Base-by-base conservation (phyloP, 1,140 invertebrate genomes). In the Drosophila subobscura region DNA sequence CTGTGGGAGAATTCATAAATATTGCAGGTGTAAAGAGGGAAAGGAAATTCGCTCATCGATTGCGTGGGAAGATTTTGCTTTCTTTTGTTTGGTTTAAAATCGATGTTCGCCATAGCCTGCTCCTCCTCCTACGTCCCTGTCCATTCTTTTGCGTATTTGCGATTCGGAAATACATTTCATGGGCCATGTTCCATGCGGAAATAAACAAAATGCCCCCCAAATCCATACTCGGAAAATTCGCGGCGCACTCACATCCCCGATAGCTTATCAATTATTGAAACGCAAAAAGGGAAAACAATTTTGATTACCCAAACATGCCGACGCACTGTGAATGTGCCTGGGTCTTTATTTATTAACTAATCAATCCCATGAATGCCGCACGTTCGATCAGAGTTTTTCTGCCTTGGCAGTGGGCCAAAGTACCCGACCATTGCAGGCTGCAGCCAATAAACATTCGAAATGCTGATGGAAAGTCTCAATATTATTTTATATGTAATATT, bases 101-200 rank as follows among this genome's bases (percentile, higher is more conserved):
- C 77, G 77, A 80, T 79, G 57, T 56, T 65, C 16, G 14, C 22
- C 22, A 14, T 25, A 4, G 1, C 20, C 29, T 10, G 22, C 20
- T 23, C 20, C 2, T 0, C 23, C 29, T 33, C 29, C 2, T 12
- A 20, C 16, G n/a, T 4, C 1, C 25, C 5, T 27, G 5, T 5
- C 25, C 25, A 10, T 33, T 33, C 33, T 37, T 37, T 37, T 37
- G 33, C 33, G 33, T 37, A 37, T 37, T 37, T 12, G 33, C 3
- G 12, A 4, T 37, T 37, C 33, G 33, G 33, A 40, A 57, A 41
- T 57, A n/a, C 12, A 14, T 16, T n/a, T 23, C 20, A 25, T 42
- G 45, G 23, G 22, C 45, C 57, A 79, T 42, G 77, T 65, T 79
- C 77, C 79, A 78, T 33, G 37, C 63, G 25, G 33, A 67, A 68